Evolutionary conservation across 1,140 invertebrate species (phyloP).

Genomic region (Daktulosphaira vitifoliae): DNA sequence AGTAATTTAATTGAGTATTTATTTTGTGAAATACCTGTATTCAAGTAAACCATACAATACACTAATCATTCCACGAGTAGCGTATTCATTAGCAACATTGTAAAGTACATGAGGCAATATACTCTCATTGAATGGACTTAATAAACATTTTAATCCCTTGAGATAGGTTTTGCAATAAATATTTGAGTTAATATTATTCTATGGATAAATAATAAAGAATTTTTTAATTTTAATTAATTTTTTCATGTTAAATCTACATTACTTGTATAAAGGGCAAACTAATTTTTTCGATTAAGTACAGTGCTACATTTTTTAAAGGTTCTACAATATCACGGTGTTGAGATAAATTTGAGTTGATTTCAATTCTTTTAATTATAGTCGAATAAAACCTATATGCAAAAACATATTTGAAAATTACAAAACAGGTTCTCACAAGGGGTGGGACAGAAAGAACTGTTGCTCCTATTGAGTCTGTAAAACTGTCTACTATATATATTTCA

Average conservation of each 20-base stretch:
- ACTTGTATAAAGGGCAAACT: constrained; percentile 16
- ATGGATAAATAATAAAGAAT: not conserved
- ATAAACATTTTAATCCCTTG: constrained; percentile 8
- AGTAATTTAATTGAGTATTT: too few relatives aligned
- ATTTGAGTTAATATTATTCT: constrained; percentile 19
- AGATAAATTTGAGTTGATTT: constrained; percentile 1
- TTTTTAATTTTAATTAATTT: too few relatives aligned
- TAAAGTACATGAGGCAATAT: not conserved
- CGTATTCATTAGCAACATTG: constrained; percentile 21
- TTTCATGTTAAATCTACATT: not conserved
- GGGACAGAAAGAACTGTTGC: too few relatives aligned
- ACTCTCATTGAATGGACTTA: constrained; percentile 20
- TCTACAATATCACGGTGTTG: not conserved
- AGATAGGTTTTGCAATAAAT: not conserved
- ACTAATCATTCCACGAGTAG: not conserved
- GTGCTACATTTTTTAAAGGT: constrained; percentile 5
- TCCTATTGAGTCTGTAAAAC: too few relatives aligned
- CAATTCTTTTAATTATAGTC: constrained; percentile 4
- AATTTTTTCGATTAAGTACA: constrained; percentile 3
- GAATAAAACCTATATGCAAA: constrained; percentile 23
- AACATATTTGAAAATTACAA: not conserved
- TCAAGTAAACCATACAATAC: constrained; percentile 15
- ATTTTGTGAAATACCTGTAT: constrained; percentile 21
- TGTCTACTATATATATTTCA: too few relatives aligned
- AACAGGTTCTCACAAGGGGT: too few relatives aligned